phyloP scores from a whole-genome alignment of 2,113 vertebrate species.

The Ceratotherium simum region DNA sequence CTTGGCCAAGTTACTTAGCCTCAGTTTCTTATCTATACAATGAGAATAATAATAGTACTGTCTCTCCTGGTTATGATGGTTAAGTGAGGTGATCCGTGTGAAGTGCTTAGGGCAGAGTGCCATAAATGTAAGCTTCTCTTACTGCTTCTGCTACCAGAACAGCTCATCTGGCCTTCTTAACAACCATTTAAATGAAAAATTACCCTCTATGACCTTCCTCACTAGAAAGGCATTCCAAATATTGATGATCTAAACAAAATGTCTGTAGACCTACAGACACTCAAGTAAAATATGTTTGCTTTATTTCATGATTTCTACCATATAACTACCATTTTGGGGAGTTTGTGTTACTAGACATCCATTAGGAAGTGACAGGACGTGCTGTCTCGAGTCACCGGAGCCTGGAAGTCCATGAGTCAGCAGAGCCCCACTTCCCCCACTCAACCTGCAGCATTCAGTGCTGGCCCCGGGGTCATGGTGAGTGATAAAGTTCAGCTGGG shows the following conservation, averaged over 20 bases:
- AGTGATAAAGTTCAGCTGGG: not conserved
- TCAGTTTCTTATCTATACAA: not conserved
- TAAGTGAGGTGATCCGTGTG: not conserved
- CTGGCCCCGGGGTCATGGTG: not conserved
- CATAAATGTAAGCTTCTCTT: not conserved
- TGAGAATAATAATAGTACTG: not conserved
- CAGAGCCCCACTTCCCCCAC: not conserved
- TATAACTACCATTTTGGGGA: not conserved
- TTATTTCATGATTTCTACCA: not conserved
- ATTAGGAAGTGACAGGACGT: not conserved
- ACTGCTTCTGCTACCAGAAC: not conserved
- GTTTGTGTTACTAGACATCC: not conserved
- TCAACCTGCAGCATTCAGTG: not conserved
- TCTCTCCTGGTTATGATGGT: not conserved
- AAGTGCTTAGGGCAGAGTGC: not conserved
- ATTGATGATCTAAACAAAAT: not conserved
- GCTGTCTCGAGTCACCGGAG: not conserved
- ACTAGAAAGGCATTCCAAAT: not conserved
- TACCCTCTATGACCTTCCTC: not conserved
- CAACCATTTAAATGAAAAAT: slow-evolving; percentile 16
- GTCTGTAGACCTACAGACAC: not conserved
- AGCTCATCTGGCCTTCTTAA: not conserved
- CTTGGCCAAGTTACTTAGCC: not conserved
- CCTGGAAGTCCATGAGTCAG: not conserved
- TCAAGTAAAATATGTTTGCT: not conserved